phyloP scores from a whole-genome alignment of 1,140 invertebrate genomes.

The Brachionus koreanus region DNA sequence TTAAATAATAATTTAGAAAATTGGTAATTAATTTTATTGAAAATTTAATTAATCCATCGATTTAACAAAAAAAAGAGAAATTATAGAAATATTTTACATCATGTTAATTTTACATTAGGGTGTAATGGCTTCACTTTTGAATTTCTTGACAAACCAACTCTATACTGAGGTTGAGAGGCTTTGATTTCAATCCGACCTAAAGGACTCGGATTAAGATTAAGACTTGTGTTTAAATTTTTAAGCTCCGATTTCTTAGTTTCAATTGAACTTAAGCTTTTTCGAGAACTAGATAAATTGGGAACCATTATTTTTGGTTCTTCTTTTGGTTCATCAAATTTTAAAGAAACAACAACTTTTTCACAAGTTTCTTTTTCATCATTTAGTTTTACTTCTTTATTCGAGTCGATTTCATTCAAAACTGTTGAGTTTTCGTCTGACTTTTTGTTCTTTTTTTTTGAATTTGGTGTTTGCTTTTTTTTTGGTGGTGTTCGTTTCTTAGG shows the following conservation, averaged over 20 bases:
- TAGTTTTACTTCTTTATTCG: background rate
- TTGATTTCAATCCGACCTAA: slow-evolving; percentile 28
- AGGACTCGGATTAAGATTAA: background rate
- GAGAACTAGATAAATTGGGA: background rate
- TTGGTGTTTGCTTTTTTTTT: slow-evolving; percentile 6
- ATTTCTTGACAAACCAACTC: slow-evolving; percentile 17
- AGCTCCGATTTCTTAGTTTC: background rate
- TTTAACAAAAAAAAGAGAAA: slow-evolving; percentile 12
- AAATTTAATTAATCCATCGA: background rate
- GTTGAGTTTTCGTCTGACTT: background rate
- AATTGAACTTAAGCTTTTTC: background rate
- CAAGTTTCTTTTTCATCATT: background rate
- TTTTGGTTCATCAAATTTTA: background rate
- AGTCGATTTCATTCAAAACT: background rate
- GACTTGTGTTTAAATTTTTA: background rate
- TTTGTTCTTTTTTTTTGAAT: background rate
- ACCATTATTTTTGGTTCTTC: background rate
- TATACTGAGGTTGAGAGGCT: background rate
- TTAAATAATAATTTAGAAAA: background rate
- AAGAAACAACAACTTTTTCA: slow-evolving; percentile 9
- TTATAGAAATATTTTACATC: background rate
- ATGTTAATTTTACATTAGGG: slow-evolving; percentile 17
- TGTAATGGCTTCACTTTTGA: slow-evolving; percentile 7
- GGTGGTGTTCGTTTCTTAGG: background rate
- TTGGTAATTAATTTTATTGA: background rate